Base-by-base conservation (phyloP, 2,888 invertebrate species). In the Timema cristinae region DNA sequence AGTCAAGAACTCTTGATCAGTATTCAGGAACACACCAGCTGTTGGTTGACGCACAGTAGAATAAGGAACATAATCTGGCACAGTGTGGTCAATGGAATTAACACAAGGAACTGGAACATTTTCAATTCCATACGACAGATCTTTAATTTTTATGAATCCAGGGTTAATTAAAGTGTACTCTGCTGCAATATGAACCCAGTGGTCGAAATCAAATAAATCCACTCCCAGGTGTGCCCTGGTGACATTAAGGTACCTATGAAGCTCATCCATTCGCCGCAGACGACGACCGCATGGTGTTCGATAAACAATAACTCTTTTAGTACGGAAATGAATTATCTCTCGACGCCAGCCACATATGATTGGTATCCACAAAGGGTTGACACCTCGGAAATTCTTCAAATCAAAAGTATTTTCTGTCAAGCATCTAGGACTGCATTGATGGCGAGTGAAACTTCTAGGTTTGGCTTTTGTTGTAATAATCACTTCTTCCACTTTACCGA, bases 21-120 rank as follows among this genome's bases (percentile, higher is more conserved):
- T 81, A 83, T 95, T 94, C 59, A 96, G 85, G 70, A 91, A 86
- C 0, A 98, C 97, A 7, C 94, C 95, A 72, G 92, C 90, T 0
- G 92, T 92, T 13, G 97, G 94, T 70, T 93, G 90, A 8, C 97
- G 85, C 77, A 90, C 88, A 5, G 92, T 93, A 73, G 93, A 92
- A 83, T 98, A 98, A 69, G 90, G 90, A 73, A 95, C 92, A 79
- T 92, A 92, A 78, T 93, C 92, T 0, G 97, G 95, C 77, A 92
- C 84, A 0, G 90, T 88, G 49, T 89, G 87, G 81, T 96, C 94
- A 76, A 95, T 89, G 78, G 93, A 93, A 82, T 98, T 98, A 0
- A 97, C 94, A 78, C 95, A 93, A 0, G 94, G 92, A 47, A 98
- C 93, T 0, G 93, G 90, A 56, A 96, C 92, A 79, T 91, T 91